Conservation (phyloP, 2,113 vertebrate species). For the Protobothrops mucrosquamatus region DNA sequence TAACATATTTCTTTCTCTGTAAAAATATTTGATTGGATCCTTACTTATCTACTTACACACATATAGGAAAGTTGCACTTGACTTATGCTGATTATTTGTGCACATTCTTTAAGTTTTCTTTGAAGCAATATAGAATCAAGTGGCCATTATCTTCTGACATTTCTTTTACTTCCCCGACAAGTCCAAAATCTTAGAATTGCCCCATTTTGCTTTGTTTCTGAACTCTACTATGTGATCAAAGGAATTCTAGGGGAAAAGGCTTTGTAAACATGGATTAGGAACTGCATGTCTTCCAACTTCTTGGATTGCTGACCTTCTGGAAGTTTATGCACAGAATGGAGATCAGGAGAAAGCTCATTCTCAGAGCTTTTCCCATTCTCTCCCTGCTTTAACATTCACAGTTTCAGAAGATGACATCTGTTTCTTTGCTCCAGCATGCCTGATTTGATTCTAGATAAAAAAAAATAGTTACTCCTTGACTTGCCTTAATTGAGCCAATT, state of each 20-base stretch:
- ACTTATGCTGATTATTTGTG: background rate
- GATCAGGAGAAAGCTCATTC: background rate
- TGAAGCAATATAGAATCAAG: background rate
- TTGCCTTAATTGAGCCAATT: too few species aligned
- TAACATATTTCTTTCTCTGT: background rate
- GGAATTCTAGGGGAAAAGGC: background rate
- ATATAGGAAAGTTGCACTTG: background rate
- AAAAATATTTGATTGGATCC: background rate
- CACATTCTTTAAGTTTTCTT: background rate
- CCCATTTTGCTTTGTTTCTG: background rate
- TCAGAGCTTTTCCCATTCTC: background rate
- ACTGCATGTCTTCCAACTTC: background rate
- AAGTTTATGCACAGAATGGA: too few species aligned
- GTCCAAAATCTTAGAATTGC: background rate
- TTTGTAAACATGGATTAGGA: background rate
- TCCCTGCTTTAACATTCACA: background rate
- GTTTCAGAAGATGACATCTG: background rate
- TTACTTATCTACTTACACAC: background rate
- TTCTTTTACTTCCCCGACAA: background rate
- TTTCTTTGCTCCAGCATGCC: background rate
- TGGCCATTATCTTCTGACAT: background rate
- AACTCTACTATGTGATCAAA: background rate
- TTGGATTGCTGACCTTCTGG: background rate
- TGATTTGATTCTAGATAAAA: background rate
- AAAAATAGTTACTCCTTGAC: too few species aligned